Conservation (phyloP, 2,113 vertebrate species). For the Pelodiscus sinensis region DNA sequence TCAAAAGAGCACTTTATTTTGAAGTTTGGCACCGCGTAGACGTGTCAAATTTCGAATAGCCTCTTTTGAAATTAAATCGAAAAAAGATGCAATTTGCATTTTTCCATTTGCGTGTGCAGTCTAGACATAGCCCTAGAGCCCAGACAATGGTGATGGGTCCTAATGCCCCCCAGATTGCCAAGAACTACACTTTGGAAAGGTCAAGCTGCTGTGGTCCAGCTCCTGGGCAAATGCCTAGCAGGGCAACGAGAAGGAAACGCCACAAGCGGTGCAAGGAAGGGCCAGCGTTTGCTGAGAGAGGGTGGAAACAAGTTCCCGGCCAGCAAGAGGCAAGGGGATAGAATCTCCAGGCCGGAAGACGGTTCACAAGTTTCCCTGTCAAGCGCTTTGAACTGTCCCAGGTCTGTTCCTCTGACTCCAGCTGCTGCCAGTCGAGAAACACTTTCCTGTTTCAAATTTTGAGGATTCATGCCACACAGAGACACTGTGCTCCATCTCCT, state of each 20-base stretch:
- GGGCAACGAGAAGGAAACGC: background rate
- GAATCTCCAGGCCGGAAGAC: background rate
- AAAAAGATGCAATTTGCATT: too few relatives aligned
- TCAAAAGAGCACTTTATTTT: too few relatives aligned
- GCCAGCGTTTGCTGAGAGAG: background rate
- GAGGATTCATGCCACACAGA: background rate
- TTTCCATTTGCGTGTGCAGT: too few relatives aligned
- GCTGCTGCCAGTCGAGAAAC: background rate
- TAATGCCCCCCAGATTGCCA: background rate
- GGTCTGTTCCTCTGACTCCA: background rate
- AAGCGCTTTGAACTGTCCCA: rapidly evolving
- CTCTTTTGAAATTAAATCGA: too few relatives aligned
- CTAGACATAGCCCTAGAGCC: background rate
- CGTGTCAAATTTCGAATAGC: too few relatives aligned
- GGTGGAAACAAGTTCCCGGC: background rate
- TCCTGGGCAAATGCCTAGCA: background rate
- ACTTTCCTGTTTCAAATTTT: background rate
- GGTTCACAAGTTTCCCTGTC: background rate
- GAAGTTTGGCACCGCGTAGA: too few relatives aligned
- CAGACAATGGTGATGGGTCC: background rate
- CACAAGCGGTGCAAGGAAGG: background rate
- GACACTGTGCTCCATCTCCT: rapidly evolving
- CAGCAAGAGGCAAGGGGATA: background rate
- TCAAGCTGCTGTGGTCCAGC: background rate
- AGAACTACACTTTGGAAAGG: background rate